Evolutionary conservation across 2,113 vertebrate genomes (phyloP).

Genomic region (Dryoscopus gambensis): DNA sequence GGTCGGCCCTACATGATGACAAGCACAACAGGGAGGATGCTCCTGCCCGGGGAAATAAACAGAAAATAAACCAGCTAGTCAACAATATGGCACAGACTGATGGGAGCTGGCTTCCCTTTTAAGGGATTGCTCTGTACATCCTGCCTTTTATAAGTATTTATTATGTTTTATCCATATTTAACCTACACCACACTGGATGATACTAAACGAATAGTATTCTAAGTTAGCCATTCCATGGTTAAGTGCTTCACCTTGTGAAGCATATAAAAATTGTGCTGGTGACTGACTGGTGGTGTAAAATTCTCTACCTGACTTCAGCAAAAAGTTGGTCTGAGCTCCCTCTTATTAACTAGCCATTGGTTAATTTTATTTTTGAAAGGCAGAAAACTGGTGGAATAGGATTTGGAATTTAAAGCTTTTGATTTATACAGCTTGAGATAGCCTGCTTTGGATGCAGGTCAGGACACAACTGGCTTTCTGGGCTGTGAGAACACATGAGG

Average conservation of each 20-base stretch:
- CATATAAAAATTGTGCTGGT: neutral
- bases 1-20: neutral
- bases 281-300: neutral
- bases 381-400: neutral
- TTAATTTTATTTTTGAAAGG: neutral
- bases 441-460: neutral
- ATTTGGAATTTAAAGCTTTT: neutral
- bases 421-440: neutral
- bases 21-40: neutral
- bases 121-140: neutral
- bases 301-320: neutral
- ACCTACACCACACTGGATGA: neutral
- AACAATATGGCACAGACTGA: neutral
- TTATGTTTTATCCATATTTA: neutral
- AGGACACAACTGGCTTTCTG: neutral
- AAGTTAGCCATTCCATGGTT: neutral
- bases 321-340: neutral
- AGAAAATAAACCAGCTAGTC: neutral
- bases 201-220: neutral
- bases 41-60: neutral
- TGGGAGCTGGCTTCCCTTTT: neutral
- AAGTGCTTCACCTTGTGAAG: neutral
- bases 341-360: neutral
- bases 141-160: neutral
- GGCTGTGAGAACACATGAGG: neutral